Evolutionary conservation across 1,140 invertebrate genomes (phyloP).

Genomic region (Drosophila orena): DNA sequence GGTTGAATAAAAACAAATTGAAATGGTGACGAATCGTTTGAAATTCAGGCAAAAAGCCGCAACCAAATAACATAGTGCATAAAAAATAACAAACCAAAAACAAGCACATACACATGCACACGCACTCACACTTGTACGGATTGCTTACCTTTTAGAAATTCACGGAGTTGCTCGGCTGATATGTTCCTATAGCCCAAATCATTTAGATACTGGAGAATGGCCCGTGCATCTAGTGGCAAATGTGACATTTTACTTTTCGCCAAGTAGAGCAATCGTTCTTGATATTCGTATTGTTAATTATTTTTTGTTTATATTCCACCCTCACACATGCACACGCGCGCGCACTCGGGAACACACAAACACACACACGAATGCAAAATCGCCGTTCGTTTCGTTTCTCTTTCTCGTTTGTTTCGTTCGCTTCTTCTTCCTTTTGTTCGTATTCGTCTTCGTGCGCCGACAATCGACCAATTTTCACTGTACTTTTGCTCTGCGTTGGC

Average conservation of each 20-base stretch:
- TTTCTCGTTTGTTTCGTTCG: slow-evolving; percentile 61
- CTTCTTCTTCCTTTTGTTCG: slow-evolving; percentile 42
- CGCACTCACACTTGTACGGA: slow-evolving; percentile 19
- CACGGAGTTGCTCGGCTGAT: slow-evolving; percentile 85
- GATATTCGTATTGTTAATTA: slow-evolving; percentile 49
- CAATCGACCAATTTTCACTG: slow-evolving; percentile 79
- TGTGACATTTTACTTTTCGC: slow-evolving; percentile 78
- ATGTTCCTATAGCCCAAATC: slow-evolving; percentile 86
- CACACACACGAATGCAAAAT: slow-evolving; percentile 34
- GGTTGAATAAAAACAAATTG: slow-evolving; percentile 39
- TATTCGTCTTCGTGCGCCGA: slow-evolving; percentile 56
- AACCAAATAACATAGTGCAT: slow-evolving; percentile 50
- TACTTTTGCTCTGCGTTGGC: slow-evolving; percentile 64
- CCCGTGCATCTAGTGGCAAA: slow-evolving; percentile 85
- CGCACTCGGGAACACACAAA: slow-evolving; percentile 6
- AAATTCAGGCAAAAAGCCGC: slow-evolving; percentile 65
- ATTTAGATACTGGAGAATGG: slow-evolving; percentile 86
- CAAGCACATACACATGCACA: slow-evolving; percentile 11
- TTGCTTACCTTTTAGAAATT: slow-evolving; percentile 86
- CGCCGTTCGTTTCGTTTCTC: slow-evolving; percentile 70
- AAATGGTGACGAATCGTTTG: slow-evolving; percentile 75
- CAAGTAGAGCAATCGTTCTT: slow-evolving; percentile 55
- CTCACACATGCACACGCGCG: slow-evolving; percentile 35
- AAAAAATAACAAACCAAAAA: slow-evolving; percentile 56
- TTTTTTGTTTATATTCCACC: slow-evolving; percentile 69